Percentiles rank a stretch among this genome's conserved stretches.
Conservation (phyloP, 2,113 vertebrate species). For the Castor canadensis region DNA sequence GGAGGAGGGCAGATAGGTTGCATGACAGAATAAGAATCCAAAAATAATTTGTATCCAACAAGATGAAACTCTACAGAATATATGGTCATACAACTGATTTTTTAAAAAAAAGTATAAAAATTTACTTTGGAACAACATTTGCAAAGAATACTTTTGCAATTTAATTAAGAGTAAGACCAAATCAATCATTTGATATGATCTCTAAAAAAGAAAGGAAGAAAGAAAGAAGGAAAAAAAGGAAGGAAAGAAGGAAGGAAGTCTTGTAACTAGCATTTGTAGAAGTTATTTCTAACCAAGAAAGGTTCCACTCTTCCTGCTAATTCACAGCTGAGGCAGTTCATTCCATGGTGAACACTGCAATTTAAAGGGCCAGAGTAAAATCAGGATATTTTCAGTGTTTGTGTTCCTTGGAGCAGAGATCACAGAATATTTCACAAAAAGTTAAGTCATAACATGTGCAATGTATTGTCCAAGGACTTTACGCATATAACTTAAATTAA, state of each 20-base stretch:
- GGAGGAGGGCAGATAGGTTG: neutral
- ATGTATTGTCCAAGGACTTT: neutral
- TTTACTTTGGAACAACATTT: neutral
- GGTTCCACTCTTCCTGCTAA: neutral
- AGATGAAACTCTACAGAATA: neutral
- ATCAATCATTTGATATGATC: neutral
- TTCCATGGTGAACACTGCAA: neutral
- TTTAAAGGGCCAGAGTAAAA: neutral
- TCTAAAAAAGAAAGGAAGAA: neutral
- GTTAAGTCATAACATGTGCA: neutral
- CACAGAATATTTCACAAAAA: neutral
- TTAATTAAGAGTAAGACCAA: neutral
- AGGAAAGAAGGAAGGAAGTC: neutral
- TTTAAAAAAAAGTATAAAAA: neutral
- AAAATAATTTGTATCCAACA: neutral
- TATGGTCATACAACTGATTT: neutral
- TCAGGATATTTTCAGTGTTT: neutral
- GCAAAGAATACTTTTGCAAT: neutral
- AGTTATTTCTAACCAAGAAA: slow-evolving; percentile 15
- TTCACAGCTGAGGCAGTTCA: neutral
- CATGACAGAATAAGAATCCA: neutral
- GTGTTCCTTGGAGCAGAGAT: neutral
- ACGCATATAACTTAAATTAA: neutral
- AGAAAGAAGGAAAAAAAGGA: neutral
- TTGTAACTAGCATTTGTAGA: neutral